phyloP scores from a whole-genome alignment of 2,888 invertebrate genomes.

The Ennomos quercinarius region DNA sequence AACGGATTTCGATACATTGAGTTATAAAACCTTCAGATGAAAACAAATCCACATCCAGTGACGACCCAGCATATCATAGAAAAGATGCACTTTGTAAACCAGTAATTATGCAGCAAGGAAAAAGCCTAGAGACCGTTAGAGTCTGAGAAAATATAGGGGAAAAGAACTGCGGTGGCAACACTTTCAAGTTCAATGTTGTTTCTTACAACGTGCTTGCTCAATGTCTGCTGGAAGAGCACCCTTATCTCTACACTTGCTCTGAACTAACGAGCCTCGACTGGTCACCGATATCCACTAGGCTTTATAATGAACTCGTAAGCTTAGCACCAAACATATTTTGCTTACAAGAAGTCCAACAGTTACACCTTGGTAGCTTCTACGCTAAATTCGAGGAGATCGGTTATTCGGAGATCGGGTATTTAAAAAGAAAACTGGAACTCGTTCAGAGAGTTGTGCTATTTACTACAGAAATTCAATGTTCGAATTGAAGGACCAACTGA shows the following conservation, averaged over 20 bases:
- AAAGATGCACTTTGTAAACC: not conserved
- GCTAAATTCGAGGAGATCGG: constrained; percentile 2
- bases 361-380: not conserved
- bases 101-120: not conserved
- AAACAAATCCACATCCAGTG: not conserved
- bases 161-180: not conserved
- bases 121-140: not conserved
- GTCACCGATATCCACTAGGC: not conserved
- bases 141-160: constrained; percentile 2
- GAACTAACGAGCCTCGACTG: not conserved
- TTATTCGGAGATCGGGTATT: not conserved
- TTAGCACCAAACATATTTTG: constrained; percentile 5
- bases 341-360: constrained; percentile 2
- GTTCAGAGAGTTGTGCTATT: constrained; percentile 1
- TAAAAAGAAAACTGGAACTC: constrained; percentile 1
- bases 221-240: constrained; percentile 1
- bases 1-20: not conserved
- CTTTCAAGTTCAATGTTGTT: constrained; percentile 1
- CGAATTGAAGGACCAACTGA: constrained; percentile 1
- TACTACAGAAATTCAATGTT: constrained; percentile 1
- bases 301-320: constrained; percentile 1
- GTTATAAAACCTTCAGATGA: not conserved
- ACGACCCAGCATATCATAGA: not conserved
- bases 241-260: constrained; percentile 4
- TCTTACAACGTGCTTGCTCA: constrained; percentile 3